phyloP scores from a whole-genome alignment of 1,140 invertebrate species.

The Drosophila simulans region DNA sequence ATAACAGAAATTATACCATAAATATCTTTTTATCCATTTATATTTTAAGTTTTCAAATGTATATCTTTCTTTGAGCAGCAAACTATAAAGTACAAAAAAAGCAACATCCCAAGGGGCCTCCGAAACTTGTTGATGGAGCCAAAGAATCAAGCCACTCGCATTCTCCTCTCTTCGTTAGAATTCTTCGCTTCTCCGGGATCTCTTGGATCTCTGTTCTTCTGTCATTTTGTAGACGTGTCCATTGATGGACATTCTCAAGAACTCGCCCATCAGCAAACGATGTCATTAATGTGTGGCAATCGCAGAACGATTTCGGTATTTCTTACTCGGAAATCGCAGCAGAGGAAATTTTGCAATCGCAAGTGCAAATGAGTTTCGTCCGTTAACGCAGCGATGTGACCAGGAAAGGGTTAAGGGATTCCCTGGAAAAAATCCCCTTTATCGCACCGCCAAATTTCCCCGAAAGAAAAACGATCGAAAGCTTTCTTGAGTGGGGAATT shows the following conservation, averaged over 20 bases:
- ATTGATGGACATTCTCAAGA: slow-evolving; percentile 76
- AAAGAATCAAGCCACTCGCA: slow-evolving; percentile 13
- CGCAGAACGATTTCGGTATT: slow-evolving; percentile 28
- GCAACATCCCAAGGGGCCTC: slow-evolving; percentile 2
- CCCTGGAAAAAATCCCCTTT: slow-evolving; percentile 20
- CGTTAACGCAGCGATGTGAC: slow-evolving; percentile 22
- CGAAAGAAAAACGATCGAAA: slow-evolving; percentile 5
- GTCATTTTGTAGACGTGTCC: slow-evolving; percentile 37
- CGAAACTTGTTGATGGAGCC: slow-evolving; percentile 46
- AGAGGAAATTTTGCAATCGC: slow-evolving; percentile 32
- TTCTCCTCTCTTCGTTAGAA: slow-evolving; percentile 50
- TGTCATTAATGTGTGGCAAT: slow-evolving; percentile 73
- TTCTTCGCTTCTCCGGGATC: slow-evolving; percentile 36
- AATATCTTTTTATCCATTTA: neutral
- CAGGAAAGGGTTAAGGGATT: slow-evolving; percentile 27
- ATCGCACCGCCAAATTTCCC: slow-evolving; percentile 16
- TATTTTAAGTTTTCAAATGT: neutral
- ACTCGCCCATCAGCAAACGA: slow-evolving; percentile 52
- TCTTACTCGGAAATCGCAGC: slow-evolving; percentile 51
- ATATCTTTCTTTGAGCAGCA: neutral
- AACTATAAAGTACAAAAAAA: neutral
- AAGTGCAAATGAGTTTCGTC: slow-evolving; percentile 47
- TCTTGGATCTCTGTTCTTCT: slow-evolving; percentile 26
- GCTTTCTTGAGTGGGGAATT: slow-evolving; percentile 4
- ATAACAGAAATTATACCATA: neutral